Evolutionary conservation across 2,888 invertebrate genomes (phyloP), one percentile per base, ranked within the genome.

Genomic region (Hydriomena furcata): DNA sequence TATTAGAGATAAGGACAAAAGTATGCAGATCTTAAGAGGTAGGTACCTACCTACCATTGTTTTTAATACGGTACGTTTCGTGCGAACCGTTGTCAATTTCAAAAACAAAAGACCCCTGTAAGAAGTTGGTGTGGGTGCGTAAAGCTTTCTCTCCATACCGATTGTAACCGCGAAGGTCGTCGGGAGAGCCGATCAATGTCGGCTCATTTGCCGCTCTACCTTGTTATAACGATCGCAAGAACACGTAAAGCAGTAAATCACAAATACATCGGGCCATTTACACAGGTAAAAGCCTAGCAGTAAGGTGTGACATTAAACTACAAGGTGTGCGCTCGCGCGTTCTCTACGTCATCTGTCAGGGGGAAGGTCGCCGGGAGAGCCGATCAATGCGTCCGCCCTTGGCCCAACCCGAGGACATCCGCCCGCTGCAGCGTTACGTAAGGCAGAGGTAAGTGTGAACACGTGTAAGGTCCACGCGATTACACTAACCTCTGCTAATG

Each of bases 311-410:
- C 25, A 34, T 34, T 34, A 1, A 21, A 28, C n/a, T 41, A 7
- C 10, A 31, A 43, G 35, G 31, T 20, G 63, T 69, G 74, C 74
- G 66, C 65, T 63, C 54, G 64, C 69, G 74, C 74, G 66, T 66
- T 62, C 55, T 57, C 45, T 42, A 52, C 60, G 54, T 51, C 46
- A 35, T 23, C n/a, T 60, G 50, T 55, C 46, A 54, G 51, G 55
- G 63, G 52, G 61, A 60, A 58, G 63, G 64, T 63, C 58, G 60
- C 63, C 56, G 62, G 61, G 63, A 55, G 60, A 44, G 51, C 46
- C 61, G 76, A 79, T 79, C 88, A 76, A 85, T 87, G 73, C 68
- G 71, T 36, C 74, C 81, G 87, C 82, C 88, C 89, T 88, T 88
- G 89, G 87, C 75, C 76, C 79, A 66, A 66, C 53, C 65, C 69